Evolutionary conservation across 2,888 invertebrate species (phyloP).

Genomic region (Papilio elwesi): DNA sequence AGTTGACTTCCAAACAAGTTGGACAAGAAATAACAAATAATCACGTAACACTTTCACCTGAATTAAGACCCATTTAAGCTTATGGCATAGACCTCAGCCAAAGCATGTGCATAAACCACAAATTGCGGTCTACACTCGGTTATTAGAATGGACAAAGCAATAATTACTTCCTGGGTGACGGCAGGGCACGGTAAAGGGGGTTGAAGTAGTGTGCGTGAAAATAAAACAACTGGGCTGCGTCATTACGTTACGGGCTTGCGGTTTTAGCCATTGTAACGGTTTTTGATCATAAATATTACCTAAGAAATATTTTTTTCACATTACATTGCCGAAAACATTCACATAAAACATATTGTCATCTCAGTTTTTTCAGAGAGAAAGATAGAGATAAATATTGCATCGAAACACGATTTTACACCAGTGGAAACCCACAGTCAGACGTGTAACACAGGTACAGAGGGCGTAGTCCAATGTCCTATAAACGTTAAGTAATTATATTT

Average conservation of each 20-base stretch:
- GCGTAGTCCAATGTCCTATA: no score
- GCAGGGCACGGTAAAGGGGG: slow-evolving; percentile 50
- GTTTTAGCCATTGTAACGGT: slow-evolving; percentile 29
- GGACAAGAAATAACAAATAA: no score
- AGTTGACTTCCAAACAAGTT: no score
- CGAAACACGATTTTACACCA: no score
- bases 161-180: slow-evolving; percentile 69
- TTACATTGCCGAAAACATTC: no score
- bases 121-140: slow-evolving; percentile 53
- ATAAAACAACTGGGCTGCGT: slow-evolving; percentile 14
- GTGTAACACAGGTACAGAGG: neutral
- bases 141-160: slow-evolving; percentile 61
- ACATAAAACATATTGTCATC: no score
- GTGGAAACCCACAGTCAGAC: no score
- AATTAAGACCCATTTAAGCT: slow-evolving; percentile 39
- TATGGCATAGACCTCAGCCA: slow-evolving; percentile 35
- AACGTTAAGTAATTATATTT: no score
- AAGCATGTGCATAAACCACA: slow-evolving; percentile 50
- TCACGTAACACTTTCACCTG: no score
- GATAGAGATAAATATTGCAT: no score
- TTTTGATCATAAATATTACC: slow-evolving; percentile 24
- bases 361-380: no score
- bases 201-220: slow-evolving; percentile 38
- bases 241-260: slow-evolving; percentile 22
- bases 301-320: no score